Percentiles rank a stretch among this genome's conserved stretches.
Conservation (phyloP, 1,140 invertebrate species). For the Onthophagus taurus region DNA sequence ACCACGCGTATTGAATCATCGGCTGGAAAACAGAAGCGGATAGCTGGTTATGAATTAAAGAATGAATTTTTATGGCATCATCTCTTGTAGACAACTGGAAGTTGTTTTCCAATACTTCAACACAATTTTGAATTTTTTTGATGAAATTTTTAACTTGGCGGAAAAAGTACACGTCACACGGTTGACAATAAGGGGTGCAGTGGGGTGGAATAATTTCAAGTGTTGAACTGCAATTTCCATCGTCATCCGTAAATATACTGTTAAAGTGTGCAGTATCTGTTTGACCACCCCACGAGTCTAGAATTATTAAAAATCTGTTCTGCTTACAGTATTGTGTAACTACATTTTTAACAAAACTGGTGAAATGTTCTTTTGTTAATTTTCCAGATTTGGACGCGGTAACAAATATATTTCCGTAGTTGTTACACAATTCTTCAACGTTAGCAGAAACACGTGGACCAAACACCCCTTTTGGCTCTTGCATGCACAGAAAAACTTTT, state of each 20-base stretch:
- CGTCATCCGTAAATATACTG: background rate
- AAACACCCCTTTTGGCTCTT: slow-evolving; percentile 13
- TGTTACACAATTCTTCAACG: slow-evolving; percentile 7
- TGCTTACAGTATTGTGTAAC: background rate
- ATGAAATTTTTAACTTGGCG: no score
- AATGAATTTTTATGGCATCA: slow-evolving; percentile 3
- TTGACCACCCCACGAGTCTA: background rate
- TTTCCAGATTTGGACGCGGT: background rate
- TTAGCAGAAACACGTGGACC: slow-evolving; percentile 16
- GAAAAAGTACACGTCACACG: no score
- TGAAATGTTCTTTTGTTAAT: background rate
- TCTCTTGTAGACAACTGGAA: background rate
- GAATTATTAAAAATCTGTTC: background rate
- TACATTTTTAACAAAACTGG: background rate
- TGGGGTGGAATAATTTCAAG: background rate
- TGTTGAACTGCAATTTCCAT: background rate
- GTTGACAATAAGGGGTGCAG: background rate
- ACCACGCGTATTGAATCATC: slow-evolving; percentile 3
- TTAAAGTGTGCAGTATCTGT: background rate
- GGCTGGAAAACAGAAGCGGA: background rate
- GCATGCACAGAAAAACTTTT: slow-evolving; percentile 15
- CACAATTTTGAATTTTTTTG: background rate
- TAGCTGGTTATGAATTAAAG: background rate
- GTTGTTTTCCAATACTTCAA: background rate
- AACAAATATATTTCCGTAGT: background rate